These are phyloP conservation scores for Macrostomum lignano DNA, from an alignment of 1,140 invertebrate genomes.

Conservation along the genomic window DNA sequence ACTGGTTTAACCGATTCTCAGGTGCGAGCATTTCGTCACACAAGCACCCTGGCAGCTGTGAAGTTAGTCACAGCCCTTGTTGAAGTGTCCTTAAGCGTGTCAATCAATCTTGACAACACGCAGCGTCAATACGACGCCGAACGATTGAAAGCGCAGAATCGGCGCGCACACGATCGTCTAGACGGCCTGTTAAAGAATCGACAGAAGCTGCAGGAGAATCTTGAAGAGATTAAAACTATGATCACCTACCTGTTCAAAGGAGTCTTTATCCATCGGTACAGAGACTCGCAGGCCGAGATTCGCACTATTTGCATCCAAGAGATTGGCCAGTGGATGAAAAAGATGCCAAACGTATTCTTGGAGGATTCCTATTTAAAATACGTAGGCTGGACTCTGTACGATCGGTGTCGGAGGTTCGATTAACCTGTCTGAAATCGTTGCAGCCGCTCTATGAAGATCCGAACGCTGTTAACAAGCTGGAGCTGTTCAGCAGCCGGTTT, in stretches of 20 bases:
- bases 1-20: slow-evolving; percentile 90
- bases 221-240: slow-evolving; percentile 98
- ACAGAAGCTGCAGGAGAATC: slow-evolving; percentile 53
- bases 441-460: slow-evolving; percentile 77
- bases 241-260: slow-evolving; percentile 96
- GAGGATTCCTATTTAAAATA: slow-evolving; percentile 97
- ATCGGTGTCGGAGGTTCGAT: slow-evolving; percentile 47
- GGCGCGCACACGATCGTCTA: slow-evolving; percentile 1
- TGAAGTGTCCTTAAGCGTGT: slow-evolving; percentile 54
- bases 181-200: slow-evolving; percentile 12
- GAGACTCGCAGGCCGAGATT: slow-evolving; percentile 84
- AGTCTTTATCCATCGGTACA: slow-evolving; percentile 87
- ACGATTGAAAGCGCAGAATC: slow-evolving; percentile 26
- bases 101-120: slow-evolving; percentile 81
- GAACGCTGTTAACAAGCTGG: slow-evolving; percentile 71
- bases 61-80: slow-evolving; percentile 95
- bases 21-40: slow-evolving; percentile 88
- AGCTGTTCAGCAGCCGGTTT: slow-evolving; percentile 93
- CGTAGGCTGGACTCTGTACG: slow-evolving; percentile 92
- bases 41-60: slow-evolving; percentile 92
- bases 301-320: slow-evolving; percentile 88
- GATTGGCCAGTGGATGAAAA: slow-evolving; percentile 97
- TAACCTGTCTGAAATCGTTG: slow-evolving; percentile 47
- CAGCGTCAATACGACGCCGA: slow-evolving; percentile 81
- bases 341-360: slow-evolving; percentile 74